phyloP scores from a whole-genome alignment of 2,113 vertebrate species.

The Heterotis niloticus region DNA sequence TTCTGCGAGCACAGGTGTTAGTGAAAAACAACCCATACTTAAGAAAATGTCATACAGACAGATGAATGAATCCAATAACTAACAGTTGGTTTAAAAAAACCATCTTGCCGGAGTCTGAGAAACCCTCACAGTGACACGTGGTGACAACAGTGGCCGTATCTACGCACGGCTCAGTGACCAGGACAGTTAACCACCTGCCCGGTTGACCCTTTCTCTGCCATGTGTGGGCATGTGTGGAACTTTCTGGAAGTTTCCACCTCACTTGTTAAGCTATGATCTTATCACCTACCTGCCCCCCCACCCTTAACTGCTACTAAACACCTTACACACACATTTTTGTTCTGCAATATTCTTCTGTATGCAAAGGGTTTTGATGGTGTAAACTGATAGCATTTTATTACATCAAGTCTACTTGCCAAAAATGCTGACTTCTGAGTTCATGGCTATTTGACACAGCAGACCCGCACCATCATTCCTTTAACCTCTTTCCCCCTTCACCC shows the following conservation, averaged over 20 bases:
- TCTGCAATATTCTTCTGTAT: not conserved
- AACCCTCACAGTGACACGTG: not conserved
- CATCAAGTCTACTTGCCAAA: not conserved
- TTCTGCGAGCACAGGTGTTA: not conserved
- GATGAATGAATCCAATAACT: not conserved
- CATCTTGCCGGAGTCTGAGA: not conserved
- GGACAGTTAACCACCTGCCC: not conserved
- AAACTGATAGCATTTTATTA: not conserved
- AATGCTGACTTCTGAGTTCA: slow-evolving; percentile 5
- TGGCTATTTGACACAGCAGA: not conserved
- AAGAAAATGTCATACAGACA: not conserved
- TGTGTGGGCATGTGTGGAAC: slow-evolving; percentile 11
- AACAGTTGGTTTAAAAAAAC: not conserved
- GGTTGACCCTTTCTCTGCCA: not conserved
- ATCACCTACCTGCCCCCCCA: not conserved
- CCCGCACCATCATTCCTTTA: not conserved
- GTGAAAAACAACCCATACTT: not conserved
- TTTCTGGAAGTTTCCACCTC: not conserved
- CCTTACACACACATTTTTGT: not conserved
- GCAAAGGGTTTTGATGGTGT: too few relatives aligned
- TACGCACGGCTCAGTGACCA: not conserved
- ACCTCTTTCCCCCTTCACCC: too few relatives aligned
- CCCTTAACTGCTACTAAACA: not conserved
- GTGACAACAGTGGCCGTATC: not conserved
- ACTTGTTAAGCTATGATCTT: not conserved